These are phyloP conservation scores for Andricus quercusramuli DNA, from an alignment of 2,888 invertebrate species.

Conservation along the genomic window DNA sequence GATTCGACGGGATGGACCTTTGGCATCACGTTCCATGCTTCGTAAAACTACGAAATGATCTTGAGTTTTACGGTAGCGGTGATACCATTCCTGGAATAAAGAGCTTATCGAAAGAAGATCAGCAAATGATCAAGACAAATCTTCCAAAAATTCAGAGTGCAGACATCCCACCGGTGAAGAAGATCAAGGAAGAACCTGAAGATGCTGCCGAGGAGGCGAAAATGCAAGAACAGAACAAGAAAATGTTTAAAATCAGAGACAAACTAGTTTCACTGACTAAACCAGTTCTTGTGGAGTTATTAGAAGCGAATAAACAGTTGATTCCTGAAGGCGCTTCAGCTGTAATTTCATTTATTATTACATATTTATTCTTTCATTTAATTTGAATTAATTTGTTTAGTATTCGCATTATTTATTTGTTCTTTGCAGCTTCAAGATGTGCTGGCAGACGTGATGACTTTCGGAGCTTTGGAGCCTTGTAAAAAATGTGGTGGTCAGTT, in stretches of 20 bases:
- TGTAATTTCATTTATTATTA: conserved; percentile 78
- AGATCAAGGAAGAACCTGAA: conserved; percentile 83
- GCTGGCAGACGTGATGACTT: conserved; percentile 91
- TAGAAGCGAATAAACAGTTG: conserved; percentile 87
- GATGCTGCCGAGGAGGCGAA: conserved; percentile 81
- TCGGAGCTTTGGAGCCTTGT: conserved; percentile 91
- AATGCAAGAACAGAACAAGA: conserved; percentile 87
- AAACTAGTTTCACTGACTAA: conserved; percentile 81
- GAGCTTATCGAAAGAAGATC: conserved; percentile 86
- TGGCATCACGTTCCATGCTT: conserved; percentile 98
- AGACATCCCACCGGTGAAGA: conserved; percentile 81
- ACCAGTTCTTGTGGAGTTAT: conserved; percentile 82
- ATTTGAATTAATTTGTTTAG: conserved; percentile 45
- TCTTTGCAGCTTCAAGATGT: conserved; percentile 85
- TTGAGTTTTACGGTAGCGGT: conserved; percentile 87
- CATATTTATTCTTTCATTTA: conserved; percentile 44
- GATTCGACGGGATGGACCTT: conserved; percentile 90
- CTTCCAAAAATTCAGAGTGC: conserved; percentile 82
- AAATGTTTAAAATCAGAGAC: conserved; percentile 85
- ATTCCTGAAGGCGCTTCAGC: conserved; percentile 84
- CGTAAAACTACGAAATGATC: conserved; percentile 85
- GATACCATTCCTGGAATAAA: conserved; percentile 89
- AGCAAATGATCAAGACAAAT: conserved; percentile 82
- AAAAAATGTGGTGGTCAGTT: conserved; percentile 90
- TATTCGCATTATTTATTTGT: conserved; percentile 26